Percentiles rank a stretch among this genome's conserved stretches.
Conservation (phyloP, 1,140 invertebrate genomes). For the Theocolax elegans region DNA sequence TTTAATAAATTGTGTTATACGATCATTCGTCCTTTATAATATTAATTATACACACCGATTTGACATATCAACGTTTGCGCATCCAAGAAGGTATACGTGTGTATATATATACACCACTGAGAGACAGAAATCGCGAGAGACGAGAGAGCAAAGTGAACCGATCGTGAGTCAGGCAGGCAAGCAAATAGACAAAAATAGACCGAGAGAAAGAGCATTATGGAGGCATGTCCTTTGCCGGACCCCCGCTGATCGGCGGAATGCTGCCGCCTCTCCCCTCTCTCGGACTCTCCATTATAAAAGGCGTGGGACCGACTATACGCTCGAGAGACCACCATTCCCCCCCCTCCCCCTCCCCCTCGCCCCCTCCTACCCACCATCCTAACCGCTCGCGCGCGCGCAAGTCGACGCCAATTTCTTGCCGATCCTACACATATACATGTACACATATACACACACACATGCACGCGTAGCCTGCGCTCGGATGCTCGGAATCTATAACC, state of each 20-base stretch:
- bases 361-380: background rate
- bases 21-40: too few relatives aligned
- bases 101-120: too few relatives aligned
- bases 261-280: constrained; percentile 1
- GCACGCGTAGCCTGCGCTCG: too few relatives aligned
- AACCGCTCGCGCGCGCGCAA: background rate
- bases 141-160: too few relatives aligned
- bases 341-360: constrained; percentile 29
- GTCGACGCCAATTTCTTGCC: constrained; percentile 1
- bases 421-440: constrained; percentile 1
- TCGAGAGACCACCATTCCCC: constrained; percentile 5
- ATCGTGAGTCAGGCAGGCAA: too few relatives aligned
- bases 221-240: constrained; percentile 57
- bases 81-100: too few relatives aligned
- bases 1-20: too few relatives aligned
- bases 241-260: constrained; percentile 52
- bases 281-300: constrained; percentile 43
- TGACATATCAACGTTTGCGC: too few relatives aligned
- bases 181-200: constrained; percentile 57
- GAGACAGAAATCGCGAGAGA: too few relatives aligned
- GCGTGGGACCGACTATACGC: constrained; percentile 52
- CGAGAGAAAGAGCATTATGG: constrained; percentile 48
- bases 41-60: too few relatives aligned
- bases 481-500: too few relatives aligned
- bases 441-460: background rate